Conservation (phyloP, 2,113 vertebrate genomes). For the Gymnobelideus leadbeateri region DNA sequence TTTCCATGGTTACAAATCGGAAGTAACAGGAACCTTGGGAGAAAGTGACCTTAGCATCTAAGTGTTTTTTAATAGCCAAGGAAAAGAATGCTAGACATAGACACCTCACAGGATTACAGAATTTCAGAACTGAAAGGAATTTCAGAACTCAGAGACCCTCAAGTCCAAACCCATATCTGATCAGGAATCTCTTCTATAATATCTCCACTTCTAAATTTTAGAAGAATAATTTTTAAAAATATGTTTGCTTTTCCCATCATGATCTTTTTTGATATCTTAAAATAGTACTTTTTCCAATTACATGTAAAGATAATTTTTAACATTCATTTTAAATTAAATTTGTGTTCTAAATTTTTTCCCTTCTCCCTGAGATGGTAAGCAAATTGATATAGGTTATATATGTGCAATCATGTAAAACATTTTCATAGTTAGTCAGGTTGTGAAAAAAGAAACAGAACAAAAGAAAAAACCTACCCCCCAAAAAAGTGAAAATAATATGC, state of each 20-base stretch:
- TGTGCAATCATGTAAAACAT: neutral
- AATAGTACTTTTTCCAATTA: neutral
- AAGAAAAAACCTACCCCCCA: neutral
- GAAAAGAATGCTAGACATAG: neutral
- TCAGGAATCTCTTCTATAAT: neutral
- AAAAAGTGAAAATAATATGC: neutral
- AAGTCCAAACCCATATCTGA: neutral
- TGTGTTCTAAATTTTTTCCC: neutral
- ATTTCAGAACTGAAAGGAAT: neutral
- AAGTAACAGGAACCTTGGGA: neutral
- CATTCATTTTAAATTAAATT: neutral
- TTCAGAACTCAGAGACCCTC: neutral
- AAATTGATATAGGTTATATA: neutral
- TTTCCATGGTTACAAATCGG: neutral
- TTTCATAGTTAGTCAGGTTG: neutral
- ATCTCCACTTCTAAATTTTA: neutral
- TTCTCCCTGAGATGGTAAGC: neutral
- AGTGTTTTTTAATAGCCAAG: neutral
- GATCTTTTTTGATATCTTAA: neutral
- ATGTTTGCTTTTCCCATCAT: neutral
- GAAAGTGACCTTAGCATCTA: neutral
- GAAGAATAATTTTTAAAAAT: neutral
- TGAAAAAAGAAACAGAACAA: neutral
- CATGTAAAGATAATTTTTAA: neutral
- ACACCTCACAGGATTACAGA: neutral